Evolutionary conservation across 2,888 invertebrate genomes (phyloP).

Genomic region (Metacarcinus magister): DNA sequence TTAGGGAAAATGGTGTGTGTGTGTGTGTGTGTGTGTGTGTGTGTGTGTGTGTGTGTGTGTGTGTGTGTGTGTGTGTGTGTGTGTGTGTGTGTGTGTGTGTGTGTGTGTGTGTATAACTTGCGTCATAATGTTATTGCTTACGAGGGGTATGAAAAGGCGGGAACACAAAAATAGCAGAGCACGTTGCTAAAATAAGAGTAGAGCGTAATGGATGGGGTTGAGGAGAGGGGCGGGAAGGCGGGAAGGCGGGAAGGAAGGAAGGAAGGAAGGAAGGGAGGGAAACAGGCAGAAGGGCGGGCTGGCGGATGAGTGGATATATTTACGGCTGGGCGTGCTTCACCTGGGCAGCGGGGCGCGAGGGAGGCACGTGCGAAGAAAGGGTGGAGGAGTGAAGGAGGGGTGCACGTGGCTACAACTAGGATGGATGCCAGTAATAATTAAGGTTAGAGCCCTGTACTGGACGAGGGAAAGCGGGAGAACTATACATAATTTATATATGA

Average conservation of each 20-base stretch:
- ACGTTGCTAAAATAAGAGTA: neutral
- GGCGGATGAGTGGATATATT: neutral
- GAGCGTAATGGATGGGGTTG: neutral
- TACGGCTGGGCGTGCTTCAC: neutral
- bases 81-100: constrained; percentile 30
- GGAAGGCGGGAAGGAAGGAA: neutral
- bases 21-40: neutral
- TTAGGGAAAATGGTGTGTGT: neutral
- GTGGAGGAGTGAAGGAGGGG: neutral
- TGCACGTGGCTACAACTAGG: neutral
- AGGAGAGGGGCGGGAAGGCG: neutral
- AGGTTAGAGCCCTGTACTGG: neutral
- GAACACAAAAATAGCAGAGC: neutral
- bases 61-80: constrained; percentile 6
- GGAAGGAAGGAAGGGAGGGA: neutral
- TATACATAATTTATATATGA: neutral
- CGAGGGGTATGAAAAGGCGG: neutral
- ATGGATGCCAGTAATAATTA: neutral
- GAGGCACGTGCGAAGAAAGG: neutral
- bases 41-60: constrained; percentile 3
- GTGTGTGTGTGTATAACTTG: neutral
- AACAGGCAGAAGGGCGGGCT: neutral
- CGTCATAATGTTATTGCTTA: neutral
- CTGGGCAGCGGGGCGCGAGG: neutral
- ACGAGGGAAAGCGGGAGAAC: neutral